These are phyloP conservation scores for Thereva nobilitata DNA, from an alignment of 2,888 invertebrate species.

Conservation along the genomic window DNA sequence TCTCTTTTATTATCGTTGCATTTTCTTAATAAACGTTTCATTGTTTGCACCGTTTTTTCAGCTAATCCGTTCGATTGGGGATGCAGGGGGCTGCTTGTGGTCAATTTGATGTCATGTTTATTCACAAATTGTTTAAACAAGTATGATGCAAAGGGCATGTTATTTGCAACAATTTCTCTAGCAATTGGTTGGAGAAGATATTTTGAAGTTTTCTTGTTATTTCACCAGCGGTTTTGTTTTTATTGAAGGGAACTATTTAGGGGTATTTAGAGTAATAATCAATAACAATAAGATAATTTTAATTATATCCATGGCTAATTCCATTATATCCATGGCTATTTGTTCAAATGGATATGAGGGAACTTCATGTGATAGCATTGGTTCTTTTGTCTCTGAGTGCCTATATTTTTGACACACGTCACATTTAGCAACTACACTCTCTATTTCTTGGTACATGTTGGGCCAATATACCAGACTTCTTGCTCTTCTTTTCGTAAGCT, in stretches of 20 bases:
- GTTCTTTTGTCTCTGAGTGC: conserved; percentile 8
- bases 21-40: too few relatives aligned
- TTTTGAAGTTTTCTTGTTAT: background rate
- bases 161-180: conserved; percentile 41
- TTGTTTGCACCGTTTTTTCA: conserved; percentile 41
- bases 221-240: background rate
- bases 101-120: conserved; percentile 41
- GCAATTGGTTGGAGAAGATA: conserved; percentile 40
- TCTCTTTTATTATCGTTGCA: background rate
- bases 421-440: conserved; percentile 22
- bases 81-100: conserved; percentile 42
- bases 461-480: conserved; percentile 24
- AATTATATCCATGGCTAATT: background rate
- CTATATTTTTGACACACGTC: conserved; percentile 29
- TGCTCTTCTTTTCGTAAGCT: too few relatives aligned
- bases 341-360: conserved; percentile 38
- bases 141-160: conserved; percentile 43
- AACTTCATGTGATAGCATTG: conserved; percentile 8
- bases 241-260: conserved; percentile 20
- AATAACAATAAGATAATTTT: conserved; percentile 43
- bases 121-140: conserved; percentile 43
- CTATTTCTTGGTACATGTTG: conserved; percentile 17
- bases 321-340: conserved; percentile 46
- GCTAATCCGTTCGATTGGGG: conserved; percentile 45
- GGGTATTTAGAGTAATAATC: conserved; percentile 44